Evolutionary conservation across 2,888 invertebrate species (phyloP).

Genomic region (Eucera pruinosa): DNA sequence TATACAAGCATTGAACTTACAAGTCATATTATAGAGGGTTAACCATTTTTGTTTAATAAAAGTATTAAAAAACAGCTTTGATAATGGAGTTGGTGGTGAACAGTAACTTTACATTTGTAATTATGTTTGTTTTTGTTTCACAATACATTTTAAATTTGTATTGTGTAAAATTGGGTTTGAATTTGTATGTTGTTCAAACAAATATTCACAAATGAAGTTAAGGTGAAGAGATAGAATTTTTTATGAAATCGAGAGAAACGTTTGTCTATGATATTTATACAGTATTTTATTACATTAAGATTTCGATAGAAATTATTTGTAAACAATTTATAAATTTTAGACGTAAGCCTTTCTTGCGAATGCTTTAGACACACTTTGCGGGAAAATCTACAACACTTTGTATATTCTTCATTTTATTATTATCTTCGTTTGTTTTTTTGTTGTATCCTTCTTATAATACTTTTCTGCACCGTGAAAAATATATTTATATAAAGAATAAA

Average conservation of each 20-base stretch:
- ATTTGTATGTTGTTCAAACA: background rate
- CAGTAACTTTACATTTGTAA: background rate
- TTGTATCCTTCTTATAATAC: background rate
- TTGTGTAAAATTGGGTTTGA: background rate
- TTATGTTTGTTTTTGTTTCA: background rate
- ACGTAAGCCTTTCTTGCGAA: background rate
- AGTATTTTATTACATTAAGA: background rate
- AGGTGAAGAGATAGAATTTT: background rate
- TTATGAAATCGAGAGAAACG: background rate
- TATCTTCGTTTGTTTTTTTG: background rate
- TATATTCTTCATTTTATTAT: constrained; percentile 2
- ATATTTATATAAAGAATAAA: too few relatives aligned
- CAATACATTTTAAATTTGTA: background rate
- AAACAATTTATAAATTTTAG: constrained; percentile 4
- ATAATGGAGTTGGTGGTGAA: background rate
- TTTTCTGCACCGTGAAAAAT: too few relatives aligned
- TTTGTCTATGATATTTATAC: background rate
- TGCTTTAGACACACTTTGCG: background rate
- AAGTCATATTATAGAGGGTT: too few relatives aligned
- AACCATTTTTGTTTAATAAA: too few relatives aligned
- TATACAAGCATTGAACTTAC: too few relatives aligned
- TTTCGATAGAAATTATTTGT: background rate
- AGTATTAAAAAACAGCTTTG: too few relatives aligned
- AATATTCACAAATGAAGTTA: background rate
- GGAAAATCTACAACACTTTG: background rate